Base-by-base conservation (phyloP, 1,140 invertebrate genomes). In the Coenobita brevimanus region DNA sequence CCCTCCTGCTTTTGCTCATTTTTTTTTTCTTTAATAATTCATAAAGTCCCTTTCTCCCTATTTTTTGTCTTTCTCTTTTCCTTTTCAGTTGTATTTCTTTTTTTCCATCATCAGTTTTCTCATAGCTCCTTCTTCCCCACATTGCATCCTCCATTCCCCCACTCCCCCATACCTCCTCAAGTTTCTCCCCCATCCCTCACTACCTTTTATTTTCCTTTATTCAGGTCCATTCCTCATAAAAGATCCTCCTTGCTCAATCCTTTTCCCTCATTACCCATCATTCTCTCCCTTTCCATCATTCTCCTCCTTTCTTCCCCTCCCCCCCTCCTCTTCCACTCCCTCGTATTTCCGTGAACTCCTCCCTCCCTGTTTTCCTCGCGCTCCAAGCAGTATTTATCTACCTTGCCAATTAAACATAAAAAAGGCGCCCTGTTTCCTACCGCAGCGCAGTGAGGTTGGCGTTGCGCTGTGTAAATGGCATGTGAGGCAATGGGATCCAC, bases 401-500 rank as follows among this genome's bases (percentile, higher is more conserved):
- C 6, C 6, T 50, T 8, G n/a, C 27, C 69, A 73, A 73, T 73
- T 73, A 46, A 76, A n/a, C 24, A 76, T 46, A 41, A 76, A 76
- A 76, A 76, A 76, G 46, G 2, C 3, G 33, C 73, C 24, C 24
- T 76, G 38, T 38, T 46, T 76, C 73, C 38, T 38, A 38, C 73
- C 38, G 15, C 15, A 27, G 21, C 38, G 36, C 73, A 43, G 46
- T 76, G 41, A 21, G 73, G 73, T 76, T 46, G 30, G 41, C 67
- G 67, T n/a, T n/a, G n/a, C 67, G 41, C 27, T 38, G 41, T 46
- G 17, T 82, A 82, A 82, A 67, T 64, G 67, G 27, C 62, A 71
- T 33, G 80, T 71, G 43, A 27, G 43, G 38, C 64, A 50, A 50
- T 64, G 80, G 67, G 80, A 21, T 69, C 50, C 80, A 15, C 64